These are phyloP conservation scores for Odontocerum albicorne DNA, from an alignment of 2,888 invertebrate genomes.

Conservation along the genomic window DNA sequence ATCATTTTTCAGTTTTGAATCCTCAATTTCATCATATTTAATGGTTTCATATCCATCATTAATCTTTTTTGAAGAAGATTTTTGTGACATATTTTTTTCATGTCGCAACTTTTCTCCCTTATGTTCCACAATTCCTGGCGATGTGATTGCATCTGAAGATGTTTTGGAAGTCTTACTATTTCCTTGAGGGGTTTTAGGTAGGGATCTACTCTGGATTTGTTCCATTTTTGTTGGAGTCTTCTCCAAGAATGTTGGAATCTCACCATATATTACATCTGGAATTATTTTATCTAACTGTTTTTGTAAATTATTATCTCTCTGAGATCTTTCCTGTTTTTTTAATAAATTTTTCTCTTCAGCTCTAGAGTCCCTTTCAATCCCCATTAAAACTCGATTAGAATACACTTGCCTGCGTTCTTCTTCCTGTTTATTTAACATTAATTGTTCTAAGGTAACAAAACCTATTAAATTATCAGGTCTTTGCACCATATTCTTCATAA, in stretches of 20 bases:
- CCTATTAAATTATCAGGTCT: constrained; percentile 64
- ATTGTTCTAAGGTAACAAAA: constrained; percentile 75
- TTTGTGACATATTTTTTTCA: constrained; percentile 5
- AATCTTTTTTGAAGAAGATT: constrained; percentile 24
- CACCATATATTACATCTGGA: constrained; percentile 61
- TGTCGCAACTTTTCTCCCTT: constrained; percentile 5
- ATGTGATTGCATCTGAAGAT: background rate
- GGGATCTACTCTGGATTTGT: constrained; percentile 49
- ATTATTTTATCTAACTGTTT: constrained; percentile 45
- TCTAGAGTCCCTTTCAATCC: constrained; percentile 49
- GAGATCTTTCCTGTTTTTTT: constrained; percentile 35
- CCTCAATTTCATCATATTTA: constrained; percentile 31
- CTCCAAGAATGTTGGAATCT: constrained; percentile 40
- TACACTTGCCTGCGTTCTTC: constrained; percentile 67
- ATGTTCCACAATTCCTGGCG: constrained; percentile 1
- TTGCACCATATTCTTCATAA: constrained; percentile 47
- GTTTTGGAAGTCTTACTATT: background rate
- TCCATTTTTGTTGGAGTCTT: constrained; percentile 39
- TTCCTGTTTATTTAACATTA: constrained; percentile 76
- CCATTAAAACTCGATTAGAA: constrained; percentile 58
- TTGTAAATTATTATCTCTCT: constrained; percentile 38
- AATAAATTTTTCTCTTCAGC: constrained; percentile 37
- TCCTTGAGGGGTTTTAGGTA: constrained; percentile 47
- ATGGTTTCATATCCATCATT: constrained; percentile 36
- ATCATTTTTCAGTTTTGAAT: constrained; percentile 12